Base-by-base conservation (phyloP, 2,113 vertebrate species). In the Pyrgilauda ruficollis region DNA sequence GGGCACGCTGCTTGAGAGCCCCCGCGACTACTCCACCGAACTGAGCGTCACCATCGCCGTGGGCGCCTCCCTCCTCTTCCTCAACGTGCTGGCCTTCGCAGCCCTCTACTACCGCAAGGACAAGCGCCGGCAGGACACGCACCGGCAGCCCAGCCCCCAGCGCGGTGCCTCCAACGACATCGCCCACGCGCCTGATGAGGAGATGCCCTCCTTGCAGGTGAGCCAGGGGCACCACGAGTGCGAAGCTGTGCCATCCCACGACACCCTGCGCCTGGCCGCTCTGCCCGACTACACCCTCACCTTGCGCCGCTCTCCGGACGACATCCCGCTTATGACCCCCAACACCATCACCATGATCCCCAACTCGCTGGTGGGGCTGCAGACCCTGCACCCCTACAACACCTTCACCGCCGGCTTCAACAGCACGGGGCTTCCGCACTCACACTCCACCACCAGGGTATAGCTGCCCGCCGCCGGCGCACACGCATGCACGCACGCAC, bases 261-360 rank as follows among this genome's bases (percentile, higher is more conserved):
- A 99, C 53, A 97, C 99, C 8, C 97, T 99, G 89, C 98, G 99
- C 58, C 97, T 99, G 94, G 98, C 99, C 7, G 97, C 99, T 12
- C 98, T 99, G 84, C 99, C 99, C 2, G 99, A 99, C 98, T 99
- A 99, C 97, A 99, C 99, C 7, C 98, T 99, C 95, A 99, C 99
- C 28, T 97, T 99, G 96, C 98, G 99, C 70, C 99, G 99, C 90
- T 99, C 99, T 19, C 99, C 99, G 0, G 99, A 99, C 6, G 99
- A 99, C 98, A 99, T 99, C 96, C 99, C 99, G 5, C 99, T 99
- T 83, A 99, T 99, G 99, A 99, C 99, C 53, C 99, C 99, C 94
- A 99, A 99, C 97, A 99, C 99, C 96, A 99, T 99, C 97, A 99
- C 99, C 95, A 99, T 99, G 99, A 99, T 99, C 91, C 99, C 99